Base-by-base conservation (phyloP, 1,140 invertebrate genomes). In the Drosophila mauritiana region DNA sequence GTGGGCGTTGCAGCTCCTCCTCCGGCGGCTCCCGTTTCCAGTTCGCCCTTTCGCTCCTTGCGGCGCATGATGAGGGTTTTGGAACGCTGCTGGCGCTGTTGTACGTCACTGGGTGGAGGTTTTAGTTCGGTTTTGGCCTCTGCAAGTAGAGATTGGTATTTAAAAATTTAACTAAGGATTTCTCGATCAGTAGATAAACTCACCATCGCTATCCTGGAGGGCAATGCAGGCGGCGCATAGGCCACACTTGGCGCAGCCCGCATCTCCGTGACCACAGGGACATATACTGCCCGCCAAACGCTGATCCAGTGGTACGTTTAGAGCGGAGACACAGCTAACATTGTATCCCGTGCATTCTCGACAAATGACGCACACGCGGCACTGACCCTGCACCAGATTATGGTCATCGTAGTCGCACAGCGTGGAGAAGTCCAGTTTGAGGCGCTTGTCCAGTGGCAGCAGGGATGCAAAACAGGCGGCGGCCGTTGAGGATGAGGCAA, bases 271-370 rank as follows among this genome's bases (percentile, higher is more conserved):
- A 13, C 98, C 98, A 94, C 98, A 99, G 2, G 97, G 97, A 93
- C 98, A 99, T 85, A 97, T 96, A 80, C 97, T 98, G 68, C 97
- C 97, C 61, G 97, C 96, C 92, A 97, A 95, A 62, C 97, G 93
- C 81, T 97, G 96, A 1, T 97, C 95, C 6, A 92, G 73, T 7
- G 92, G 84, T 27, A 92, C 88, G 78, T 95, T 93, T 51, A 95
- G 94, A 53, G 96, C 95, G 59, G 96, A 97, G 27, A 97, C 94
- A 92, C 98, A 99, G 42, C 95, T 95, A 54, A 96, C 95, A 49
- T 97, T 97, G 90, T 98, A 99, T 4, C 98, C 98, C 0, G 98
- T 99, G 91, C 98, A 99, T 92, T 98, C 97, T n/a, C 96, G 94
- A 92, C 98, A 99, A 20, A 97, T 93, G 3, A 96, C 96, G 91